These are phyloP conservation scores for Hippotragus niger DNA, from an alignment of 2,113 vertebrate genomes.

Conservation along the genomic window DNA sequence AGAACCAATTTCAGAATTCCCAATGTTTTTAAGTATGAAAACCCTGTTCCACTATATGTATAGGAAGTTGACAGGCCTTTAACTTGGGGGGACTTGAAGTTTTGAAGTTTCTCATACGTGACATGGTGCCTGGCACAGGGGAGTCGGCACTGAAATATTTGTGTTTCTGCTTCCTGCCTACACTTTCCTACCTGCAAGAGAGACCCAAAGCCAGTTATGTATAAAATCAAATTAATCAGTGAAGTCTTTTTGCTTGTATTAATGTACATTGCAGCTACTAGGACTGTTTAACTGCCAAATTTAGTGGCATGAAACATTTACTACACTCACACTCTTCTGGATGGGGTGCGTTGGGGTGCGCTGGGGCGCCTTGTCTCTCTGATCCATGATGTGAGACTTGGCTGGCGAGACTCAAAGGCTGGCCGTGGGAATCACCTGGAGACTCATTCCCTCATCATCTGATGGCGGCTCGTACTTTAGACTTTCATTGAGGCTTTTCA, in stretches of 20 bases:
- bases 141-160: background rate
- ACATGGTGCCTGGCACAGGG: background rate
- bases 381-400: background rate
- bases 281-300: background rate
- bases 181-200: background rate
- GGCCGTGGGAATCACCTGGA: background rate
- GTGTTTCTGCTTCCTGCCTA: background rate
- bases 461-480: background rate
- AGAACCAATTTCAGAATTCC: background rate
- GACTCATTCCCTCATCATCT: background rate
- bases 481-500: background rate
- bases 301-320: background rate
- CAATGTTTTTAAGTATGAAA: background rate
- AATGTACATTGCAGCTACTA: background rate
- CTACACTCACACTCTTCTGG: background rate
- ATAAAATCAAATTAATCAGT: background rate
- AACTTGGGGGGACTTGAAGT: background rate
- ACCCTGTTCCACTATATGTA: background rate
- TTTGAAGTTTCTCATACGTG: background rate
- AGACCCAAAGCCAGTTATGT: background rate
- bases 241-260: background rate
- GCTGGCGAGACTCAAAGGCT: background rate
- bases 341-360: fast-evolving
- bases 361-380: background rate
- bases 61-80: background rate